Conservation (phyloP, 2,113 vertebrate species). For the Salvelinus sp. region DNA sequence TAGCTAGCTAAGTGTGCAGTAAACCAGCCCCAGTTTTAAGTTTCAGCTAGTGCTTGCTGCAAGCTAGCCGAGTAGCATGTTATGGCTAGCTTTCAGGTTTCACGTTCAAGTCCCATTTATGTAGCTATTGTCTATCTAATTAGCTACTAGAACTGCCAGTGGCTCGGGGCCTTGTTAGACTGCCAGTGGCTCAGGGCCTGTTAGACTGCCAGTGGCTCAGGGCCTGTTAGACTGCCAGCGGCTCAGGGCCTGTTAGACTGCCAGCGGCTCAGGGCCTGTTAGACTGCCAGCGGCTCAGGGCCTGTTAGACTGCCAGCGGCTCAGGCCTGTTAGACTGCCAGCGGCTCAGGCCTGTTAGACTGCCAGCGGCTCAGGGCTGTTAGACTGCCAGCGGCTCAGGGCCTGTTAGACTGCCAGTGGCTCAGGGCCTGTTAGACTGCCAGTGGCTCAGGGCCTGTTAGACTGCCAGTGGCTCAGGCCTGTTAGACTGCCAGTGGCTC, state of each 20-base stretch:
- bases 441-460: neutral
- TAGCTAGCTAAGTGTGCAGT: no score
- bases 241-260: no score
- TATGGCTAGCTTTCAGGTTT: no score
- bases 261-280: constrained; percentile 23
- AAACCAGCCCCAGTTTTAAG: no score
- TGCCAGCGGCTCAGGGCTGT: neutral
- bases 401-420: neutral
- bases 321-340: no score
- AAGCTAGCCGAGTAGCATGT: no score
- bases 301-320: no score
- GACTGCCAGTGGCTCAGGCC: neutral
- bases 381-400: neutral
- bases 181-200: constrained; percentile 11
- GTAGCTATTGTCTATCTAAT: no score
- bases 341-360: neutral
- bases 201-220: constrained; percentile 10
- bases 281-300: neutral
- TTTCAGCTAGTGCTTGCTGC: no score
- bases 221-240: no score
- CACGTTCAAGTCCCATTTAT: no score
- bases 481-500: neutral
- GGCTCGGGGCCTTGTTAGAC: neutral
- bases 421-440: neutral
- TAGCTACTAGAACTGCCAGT: neutral